These are phyloP conservation scores for Tenualosa ilisha DNA, from an alignment of 2,797 vertebrate genomes.

Conservation along the genomic window DNA sequence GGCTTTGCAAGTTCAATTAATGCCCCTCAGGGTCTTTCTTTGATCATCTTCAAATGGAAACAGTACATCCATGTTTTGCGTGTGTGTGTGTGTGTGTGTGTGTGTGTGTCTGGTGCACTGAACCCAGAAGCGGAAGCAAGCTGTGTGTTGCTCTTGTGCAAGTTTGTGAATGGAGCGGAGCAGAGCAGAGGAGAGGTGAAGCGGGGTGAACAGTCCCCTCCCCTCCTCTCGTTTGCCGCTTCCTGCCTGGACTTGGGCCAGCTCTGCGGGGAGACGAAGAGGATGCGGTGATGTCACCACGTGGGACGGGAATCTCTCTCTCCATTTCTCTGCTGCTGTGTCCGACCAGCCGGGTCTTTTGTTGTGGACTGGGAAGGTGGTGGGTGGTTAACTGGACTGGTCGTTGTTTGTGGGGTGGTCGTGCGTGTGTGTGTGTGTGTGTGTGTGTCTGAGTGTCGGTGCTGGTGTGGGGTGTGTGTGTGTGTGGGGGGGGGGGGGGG, in stretches of 20 bases:
- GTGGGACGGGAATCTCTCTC: neutral
- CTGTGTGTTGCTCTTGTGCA: neutral
- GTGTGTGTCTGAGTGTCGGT: too few relatives aligned
- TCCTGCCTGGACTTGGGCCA: neutral
- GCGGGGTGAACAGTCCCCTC: neutral
- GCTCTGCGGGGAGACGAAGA: neutral
- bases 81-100: conserved; percentile 2
- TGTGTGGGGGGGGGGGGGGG: too few relatives aligned
- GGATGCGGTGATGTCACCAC: conserved; percentile 3
- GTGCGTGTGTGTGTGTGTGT: too few relatives aligned
- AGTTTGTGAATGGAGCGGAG: conserved; percentile 15
- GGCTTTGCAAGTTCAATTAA: neutral
- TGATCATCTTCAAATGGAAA: conserved; percentile 16
- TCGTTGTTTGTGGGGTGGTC: neutral
- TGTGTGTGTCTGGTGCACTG: neutral
- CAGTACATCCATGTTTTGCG: neutral
- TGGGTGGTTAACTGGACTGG: neutral
- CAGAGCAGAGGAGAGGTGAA: neutral
- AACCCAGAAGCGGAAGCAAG: conserved; percentile 2
- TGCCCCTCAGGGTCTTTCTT: neutral
- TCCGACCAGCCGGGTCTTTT: neutral
- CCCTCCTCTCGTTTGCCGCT: neutral
- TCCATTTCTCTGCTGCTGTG: neutral
- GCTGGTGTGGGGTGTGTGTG: too few relatives aligned
- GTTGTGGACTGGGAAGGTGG: neutral